Base-by-base conservation (phyloP, 2,888 invertebrate species). In the Habrosyne pyritoides region DNA sequence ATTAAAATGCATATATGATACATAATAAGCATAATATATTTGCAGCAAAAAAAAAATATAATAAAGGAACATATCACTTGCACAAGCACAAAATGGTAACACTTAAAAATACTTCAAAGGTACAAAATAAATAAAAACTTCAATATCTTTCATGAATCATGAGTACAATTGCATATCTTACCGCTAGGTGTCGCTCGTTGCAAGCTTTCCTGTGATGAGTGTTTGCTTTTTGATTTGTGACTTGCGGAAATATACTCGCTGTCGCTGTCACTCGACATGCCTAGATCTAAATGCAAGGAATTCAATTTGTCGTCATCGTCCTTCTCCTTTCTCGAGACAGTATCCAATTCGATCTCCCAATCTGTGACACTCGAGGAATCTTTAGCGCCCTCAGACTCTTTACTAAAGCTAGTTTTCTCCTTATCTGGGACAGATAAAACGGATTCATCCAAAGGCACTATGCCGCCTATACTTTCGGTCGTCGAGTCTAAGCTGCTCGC, bases 311-410 rank as follows among this genome's bases (percentile, higher is more conserved):
- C 89, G 49, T 90, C 91, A 36, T 86, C 85, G 52, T 87, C 86
- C 66, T 92, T 91, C 18, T 84, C 86, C 59, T 91, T 91, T 28
- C 84, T 79, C n/a, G 86, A 73, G 18, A 85, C 93, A 33, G 94
- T 92, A 60, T 94, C 94, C 47, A 94, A 76, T 71, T 94, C 94
- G 86, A 94, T 93, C 76, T 94, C 94, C 94, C 94, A 94, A 66
- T 94, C 94, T 2, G 92, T 87, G 55, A 89, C 89, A 61, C 86
- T 88, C 52, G 92, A 86, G 21, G 90, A 81, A 58, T 89, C 87
- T 60, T 89, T 90, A 2, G 69, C 80, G 21, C 70, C 81, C n/a
- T 85, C 87, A 0, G 76, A 73, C 52, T 84, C 83, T 64, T 89
- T 89, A 51, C 68, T 73, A 59, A 75, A 83, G 59, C 68, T 83